A percentile compares a stretch with the other conserved stretches of the same genome.
Evolutionary conservation across 2,888 invertebrate genomes (phyloP).

Genomic region (Phlogophora meticulosa): DNA sequence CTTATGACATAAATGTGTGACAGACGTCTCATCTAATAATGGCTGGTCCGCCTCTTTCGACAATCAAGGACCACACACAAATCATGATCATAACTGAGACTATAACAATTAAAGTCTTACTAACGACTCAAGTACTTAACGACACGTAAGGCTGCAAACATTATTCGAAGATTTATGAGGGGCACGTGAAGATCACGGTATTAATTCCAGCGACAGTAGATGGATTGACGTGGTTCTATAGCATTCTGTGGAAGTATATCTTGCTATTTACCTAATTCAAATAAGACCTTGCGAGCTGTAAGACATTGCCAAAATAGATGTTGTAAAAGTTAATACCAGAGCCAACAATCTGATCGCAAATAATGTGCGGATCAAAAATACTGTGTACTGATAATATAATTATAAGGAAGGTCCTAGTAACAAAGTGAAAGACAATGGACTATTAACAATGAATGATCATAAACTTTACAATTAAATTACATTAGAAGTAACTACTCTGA

Average conservation of each 20-base stretch:
- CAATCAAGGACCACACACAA: conserved; percentile 45
- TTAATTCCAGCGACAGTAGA: conserved; percentile 19
- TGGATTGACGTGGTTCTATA: conserved; percentile 17
- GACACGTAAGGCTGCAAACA: conserved; percentile 37
- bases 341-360: background rate
- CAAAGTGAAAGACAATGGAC: background rate
- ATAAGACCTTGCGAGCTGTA: background rate
- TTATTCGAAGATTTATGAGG: conserved; percentile 49
- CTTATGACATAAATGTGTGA: background rate
- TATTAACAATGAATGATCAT: background rate
- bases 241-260: background rate
- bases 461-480: background rate
- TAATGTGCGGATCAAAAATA: background rate
- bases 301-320: conserved; percentile 7
- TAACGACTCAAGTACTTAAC: conserved; percentile 40
- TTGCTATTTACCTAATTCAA: conserved; percentile 8
- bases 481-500: background rate
- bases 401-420: too few relatives aligned
- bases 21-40: background rate
- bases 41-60: conserved; percentile 7
- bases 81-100: conserved; percentile 39
- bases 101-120: conserved; percentile 46
- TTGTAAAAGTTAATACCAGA: conserved; percentile 16
- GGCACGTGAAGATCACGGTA: conserved; percentile 39
- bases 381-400: background rate